A percentile compares a stretch with the other conserved stretches of the same genome.
These are phyloP conservation scores for Oikopleura dioica DNA, from an alignment of 23 tunicate genomes.

Conservation along the genomic window DNA sequence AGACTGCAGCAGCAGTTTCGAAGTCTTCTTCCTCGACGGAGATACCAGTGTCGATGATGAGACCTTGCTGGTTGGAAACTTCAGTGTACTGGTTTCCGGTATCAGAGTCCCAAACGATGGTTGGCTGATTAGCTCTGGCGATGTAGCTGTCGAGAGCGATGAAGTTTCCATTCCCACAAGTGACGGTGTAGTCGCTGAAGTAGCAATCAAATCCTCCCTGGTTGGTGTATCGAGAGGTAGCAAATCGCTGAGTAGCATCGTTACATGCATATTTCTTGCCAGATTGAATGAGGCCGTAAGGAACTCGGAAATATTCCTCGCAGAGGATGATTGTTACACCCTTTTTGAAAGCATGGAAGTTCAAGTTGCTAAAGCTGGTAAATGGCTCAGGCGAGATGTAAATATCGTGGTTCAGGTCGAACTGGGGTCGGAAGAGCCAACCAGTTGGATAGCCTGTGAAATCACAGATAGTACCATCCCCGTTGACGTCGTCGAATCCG, in stretches of 20 bases:
- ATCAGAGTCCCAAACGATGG: not conserved
- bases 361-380: not conserved
- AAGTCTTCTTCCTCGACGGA: not conserved
- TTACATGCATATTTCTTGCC: not conserved
- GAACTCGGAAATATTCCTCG: conserved; percentile 5
- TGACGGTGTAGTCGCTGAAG: not conserved
- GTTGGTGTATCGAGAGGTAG: not conserved
- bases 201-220: not conserved
- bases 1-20: not conserved
- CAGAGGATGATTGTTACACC: not conserved
- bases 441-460: not conserved
- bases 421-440: not conserved
- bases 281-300: not conserved
- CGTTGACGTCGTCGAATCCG: conserved; percentile 21
- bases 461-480: conserved; percentile 20
- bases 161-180: not conserved
- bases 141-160: not conserved
- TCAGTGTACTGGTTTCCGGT: not conserved
- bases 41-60: not conserved
- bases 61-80: too few relatives aligned
- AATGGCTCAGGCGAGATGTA: too few relatives aligned
- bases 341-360: not conserved
- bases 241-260: not conserved
- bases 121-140: not conserved
- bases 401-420: not conserved